Conservation (phyloP, 1,140 invertebrate genomes). For the Ceratosolen fusciceps region DNA sequence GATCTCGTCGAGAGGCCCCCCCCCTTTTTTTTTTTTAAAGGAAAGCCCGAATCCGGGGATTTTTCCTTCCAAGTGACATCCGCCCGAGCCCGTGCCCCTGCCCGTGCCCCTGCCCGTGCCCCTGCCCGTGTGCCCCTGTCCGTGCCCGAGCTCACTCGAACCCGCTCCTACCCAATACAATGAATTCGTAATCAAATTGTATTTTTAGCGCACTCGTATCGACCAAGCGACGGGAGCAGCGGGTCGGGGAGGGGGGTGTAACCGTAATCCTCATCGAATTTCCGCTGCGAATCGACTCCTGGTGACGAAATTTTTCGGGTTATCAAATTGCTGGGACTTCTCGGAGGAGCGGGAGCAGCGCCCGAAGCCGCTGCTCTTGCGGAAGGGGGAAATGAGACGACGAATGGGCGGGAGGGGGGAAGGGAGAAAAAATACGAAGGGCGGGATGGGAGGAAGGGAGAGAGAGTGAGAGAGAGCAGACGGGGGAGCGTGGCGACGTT, state of each 20-base stretch:
- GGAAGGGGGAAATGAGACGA: too few relatives aligned
- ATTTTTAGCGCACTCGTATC: neutral
- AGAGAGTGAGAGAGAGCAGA: neutral
- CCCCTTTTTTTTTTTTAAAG: too few relatives aligned
- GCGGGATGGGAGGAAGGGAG: neutral
- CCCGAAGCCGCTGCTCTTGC: neutral
- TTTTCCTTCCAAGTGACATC: too few relatives aligned
- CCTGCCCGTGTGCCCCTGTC: too few relatives aligned
- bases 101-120: too few relatives aligned
- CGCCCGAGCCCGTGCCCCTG: neutral
- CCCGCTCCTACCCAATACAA: too few relatives aligned
- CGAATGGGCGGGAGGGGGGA: too few relatives aligned
- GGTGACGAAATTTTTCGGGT: neutral
- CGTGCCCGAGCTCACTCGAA: too few relatives aligned
- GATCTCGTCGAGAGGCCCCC: too few relatives aligned
- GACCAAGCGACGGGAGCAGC: too few relatives aligned
- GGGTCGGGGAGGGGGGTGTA: too few relatives aligned
- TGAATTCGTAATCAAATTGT: neutral
- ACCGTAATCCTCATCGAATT: neutral
- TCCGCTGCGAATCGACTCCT: neutral
- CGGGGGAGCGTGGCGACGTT: neutral
- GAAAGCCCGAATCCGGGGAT: neutral
- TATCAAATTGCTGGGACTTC: conserved; percentile 14
- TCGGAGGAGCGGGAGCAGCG: neutral
- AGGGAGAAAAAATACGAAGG: neutral